A percentile compares a stretch with the other conserved stretches of the same genome.
Evolutionary conservation across 2,888 invertebrate genomes (phyloP).

Genomic region (Callosobruchus maculatus): DNA sequence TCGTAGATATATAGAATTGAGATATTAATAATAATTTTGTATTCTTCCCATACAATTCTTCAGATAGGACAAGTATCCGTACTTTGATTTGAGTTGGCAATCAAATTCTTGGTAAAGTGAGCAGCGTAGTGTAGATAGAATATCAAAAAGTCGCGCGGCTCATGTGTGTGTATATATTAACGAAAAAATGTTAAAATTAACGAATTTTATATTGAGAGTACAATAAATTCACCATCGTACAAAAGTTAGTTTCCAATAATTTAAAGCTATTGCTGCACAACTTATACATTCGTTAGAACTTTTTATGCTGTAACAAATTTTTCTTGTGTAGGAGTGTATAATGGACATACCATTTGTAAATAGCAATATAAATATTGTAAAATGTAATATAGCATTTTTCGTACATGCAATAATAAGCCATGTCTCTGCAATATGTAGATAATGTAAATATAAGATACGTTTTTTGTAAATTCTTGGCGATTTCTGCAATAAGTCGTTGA

Average conservation of each 20-base stretch:
- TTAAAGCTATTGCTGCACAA: not conserved
- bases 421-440: not conserved
- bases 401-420: not conserved
- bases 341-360: not conserved
- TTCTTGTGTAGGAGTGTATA: not conserved
- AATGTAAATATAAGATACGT: slow-evolving; percentile 5
- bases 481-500: slow-evolving; percentile 18
- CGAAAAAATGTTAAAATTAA: not conserved
- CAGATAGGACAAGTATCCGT: not conserved
- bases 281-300: not conserved
- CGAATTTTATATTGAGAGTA: not conserved
- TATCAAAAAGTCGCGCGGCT: not conserved
- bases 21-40: too few relatives aligned
- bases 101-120: not conserved
- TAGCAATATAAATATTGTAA: not conserved
- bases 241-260: not conserved
- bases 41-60: too few relatives aligned
- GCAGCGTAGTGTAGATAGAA: not conserved
- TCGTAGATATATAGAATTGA: too few relatives aligned
- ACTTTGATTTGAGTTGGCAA: not conserved
- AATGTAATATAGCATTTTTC: not conserved
- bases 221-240: not conserved
- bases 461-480: slow-evolving; percentile 7
- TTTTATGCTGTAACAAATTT: not conserved
- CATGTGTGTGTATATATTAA: not conserved